Percentiles rank a stretch among this genome's conserved stretches.
Conservation (phyloP, 2,113 vertebrate genomes). For the Bombycilla garrulus region DNA sequence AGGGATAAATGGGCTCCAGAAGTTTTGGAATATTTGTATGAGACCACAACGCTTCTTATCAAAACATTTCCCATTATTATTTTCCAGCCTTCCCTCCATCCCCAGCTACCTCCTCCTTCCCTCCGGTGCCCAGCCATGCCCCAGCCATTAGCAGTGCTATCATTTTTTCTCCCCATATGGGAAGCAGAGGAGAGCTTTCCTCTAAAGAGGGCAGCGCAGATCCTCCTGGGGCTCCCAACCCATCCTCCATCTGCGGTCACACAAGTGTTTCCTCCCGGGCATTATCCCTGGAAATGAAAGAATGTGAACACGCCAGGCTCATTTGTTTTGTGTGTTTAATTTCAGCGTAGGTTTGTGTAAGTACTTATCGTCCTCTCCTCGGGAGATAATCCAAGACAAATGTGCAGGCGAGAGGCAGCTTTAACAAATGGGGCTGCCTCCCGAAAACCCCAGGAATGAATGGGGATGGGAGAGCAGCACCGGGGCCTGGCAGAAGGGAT, state of each 20-base stretch:
- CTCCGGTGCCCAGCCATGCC: not conserved
- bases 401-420: not conserved
- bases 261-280: conserved; percentile 28
- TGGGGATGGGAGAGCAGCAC: not conserved
- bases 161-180: not conserved
- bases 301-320: conserved; percentile 22
- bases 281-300: conserved; percentile 39
- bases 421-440: conserved; percentile 32
- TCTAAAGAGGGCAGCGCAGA: not conserved
- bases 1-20: conserved; percentile 52
- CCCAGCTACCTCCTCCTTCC: conserved; percentile 37
- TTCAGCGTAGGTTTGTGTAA: conserved; percentile 49
- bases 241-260: conserved; percentile 35
- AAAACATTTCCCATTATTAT: conserved; percentile 59
- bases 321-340: conserved; percentile 62
- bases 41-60: conserved; percentile 49
- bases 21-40: conserved; percentile 44
- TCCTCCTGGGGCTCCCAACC: not conserved
- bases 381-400: conserved; percentile 54
- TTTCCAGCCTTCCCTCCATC: conserved; percentile 7
- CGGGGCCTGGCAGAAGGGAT: not conserved
- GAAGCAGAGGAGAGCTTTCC: conserved; percentile 2
- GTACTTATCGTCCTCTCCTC: conserved; percentile 39
- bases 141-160: not conserved
- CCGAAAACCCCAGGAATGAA: not conserved